Evolutionary conservation across 2,113 vertebrate genomes (phyloP).

Genomic region (Myotis yumanensis): DNA sequence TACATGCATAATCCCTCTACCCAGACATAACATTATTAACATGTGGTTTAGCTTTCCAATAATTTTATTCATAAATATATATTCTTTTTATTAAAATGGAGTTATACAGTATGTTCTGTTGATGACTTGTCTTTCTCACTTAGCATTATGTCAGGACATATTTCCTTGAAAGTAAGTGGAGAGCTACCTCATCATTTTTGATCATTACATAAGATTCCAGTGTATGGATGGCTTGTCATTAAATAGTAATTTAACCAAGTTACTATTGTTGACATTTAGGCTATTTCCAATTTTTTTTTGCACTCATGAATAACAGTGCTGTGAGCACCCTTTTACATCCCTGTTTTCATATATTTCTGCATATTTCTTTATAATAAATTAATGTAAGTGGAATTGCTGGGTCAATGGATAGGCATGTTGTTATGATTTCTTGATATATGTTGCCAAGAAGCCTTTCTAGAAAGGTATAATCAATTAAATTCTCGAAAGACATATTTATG

Average conservation of each 20-base stretch:
- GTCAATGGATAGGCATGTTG: neutral
- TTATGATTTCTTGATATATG: neutral
- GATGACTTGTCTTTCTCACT: neutral
- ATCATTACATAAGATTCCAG: neutral
- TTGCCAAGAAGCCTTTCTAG: neutral
- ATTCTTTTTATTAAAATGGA: constrained; percentile 46
- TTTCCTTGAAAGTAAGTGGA: constrained; percentile 2
- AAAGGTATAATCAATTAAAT: neutral
- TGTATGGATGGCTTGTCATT: neutral
- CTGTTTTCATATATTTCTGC: neutral
- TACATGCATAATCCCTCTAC: constrained; percentile 18
- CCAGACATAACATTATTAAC: constrained; percentile 66
- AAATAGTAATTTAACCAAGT: neutral
- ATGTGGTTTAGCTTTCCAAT: constrained; percentile 36
- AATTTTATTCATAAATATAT: constrained; percentile 53
- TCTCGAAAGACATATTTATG: neutral
- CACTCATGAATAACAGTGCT: neutral
- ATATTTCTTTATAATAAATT: neutral
- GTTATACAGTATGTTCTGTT: neutral
- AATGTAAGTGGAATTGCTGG: neutral
- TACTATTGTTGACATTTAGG: neutral
- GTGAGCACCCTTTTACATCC: neutral
- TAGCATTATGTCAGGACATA: neutral
- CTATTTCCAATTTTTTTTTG: neutral
- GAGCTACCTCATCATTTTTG: neutral